Evolutionary conservation across 2,888 invertebrate species (phyloP).

Genomic region (Oscheius sp.): DNA sequence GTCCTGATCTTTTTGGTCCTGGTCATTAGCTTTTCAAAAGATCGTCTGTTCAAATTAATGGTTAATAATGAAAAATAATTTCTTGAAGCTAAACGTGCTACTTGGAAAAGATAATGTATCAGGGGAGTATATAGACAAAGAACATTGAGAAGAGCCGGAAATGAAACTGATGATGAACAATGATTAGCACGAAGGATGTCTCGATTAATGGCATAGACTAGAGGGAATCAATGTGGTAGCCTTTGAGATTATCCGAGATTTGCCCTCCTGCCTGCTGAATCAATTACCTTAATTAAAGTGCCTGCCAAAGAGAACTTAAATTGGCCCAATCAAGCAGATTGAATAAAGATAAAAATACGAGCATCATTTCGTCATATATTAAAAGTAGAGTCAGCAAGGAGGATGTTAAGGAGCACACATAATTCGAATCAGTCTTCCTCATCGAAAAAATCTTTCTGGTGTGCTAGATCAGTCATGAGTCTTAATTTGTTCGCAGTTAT

Average conservation of each 20-base stretch:
- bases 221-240: slow-evolving; percentile 26
- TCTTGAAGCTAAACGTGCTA: too few relatives aligned
- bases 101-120: too few relatives aligned
- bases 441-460: background rate
- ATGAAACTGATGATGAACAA: background rate
- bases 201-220: slow-evolving; percentile 1
- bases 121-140: too few relatives aligned
- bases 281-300: slow-evolving; percentile 29
- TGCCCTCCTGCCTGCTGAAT: slow-evolving; percentile 20
- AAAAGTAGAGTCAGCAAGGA: background rate
- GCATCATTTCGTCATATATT: background rate
- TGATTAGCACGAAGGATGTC: background rate
- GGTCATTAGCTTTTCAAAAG: too few relatives aligned
- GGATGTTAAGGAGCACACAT: background rate
- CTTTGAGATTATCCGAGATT: slow-evolving; percentile 29
- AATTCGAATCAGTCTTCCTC: slow-evolving; percentile 9
- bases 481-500: too few relatives aligned
- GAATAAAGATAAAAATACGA: background rate
- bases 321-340: slow-evolving; percentile 23
- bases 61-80: too few relatives aligned
- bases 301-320: slow-evolving; percentile 8
- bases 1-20: too few relatives aligned
- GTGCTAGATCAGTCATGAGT: too few relatives aligned
- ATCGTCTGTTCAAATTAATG: too few relatives aligned
- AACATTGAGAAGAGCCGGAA: background rate